Conservation (phyloP, 2,797 vertebrate species). For the Gallirallus australis region DNA sequence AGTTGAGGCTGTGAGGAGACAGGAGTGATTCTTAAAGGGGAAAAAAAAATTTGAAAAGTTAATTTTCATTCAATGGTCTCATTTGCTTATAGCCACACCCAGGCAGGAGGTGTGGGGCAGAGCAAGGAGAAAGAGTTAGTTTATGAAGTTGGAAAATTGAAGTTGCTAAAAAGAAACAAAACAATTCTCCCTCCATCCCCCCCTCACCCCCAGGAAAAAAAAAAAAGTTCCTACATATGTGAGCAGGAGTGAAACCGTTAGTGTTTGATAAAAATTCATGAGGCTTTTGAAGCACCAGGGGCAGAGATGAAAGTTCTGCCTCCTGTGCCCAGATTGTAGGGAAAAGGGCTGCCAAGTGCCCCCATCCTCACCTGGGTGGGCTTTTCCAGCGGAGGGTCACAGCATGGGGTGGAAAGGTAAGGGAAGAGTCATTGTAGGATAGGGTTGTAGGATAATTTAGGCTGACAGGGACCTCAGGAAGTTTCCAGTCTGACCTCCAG, state of each 20-base stretch:
- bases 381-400: background rate
- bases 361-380: background rate
- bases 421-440: fast-evolving
- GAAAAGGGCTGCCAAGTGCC: background rate
- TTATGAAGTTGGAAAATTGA: slow-evolving; percentile 36
- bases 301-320: background rate
- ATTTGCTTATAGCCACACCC: slow-evolving; percentile 53
- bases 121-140: slow-evolving; percentile 12
- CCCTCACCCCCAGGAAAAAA: background rate
- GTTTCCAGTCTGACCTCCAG: background rate
- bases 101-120: background rate
- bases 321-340: background rate
- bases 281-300: background rate
- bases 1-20: slow-evolving; percentile 61
- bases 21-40: slow-evolving; percentile 3
- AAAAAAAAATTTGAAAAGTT: background rate
- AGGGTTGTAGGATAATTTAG: background rate
- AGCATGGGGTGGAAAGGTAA: background rate
- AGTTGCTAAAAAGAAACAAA: slow-evolving; percentile 10
- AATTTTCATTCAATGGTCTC: slow-evolving; percentile 56
- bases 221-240: background rate
- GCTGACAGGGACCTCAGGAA: background rate
- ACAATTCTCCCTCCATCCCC: fast-evolving
- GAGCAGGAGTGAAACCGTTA: slow-evolving; percentile 11
- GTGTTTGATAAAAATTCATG: background rate